Evolutionary conservation across 1,140 invertebrate species (phyloP), one percentile per base, ranked within the genome.

Genomic region (Cydia pomonella): DNA sequence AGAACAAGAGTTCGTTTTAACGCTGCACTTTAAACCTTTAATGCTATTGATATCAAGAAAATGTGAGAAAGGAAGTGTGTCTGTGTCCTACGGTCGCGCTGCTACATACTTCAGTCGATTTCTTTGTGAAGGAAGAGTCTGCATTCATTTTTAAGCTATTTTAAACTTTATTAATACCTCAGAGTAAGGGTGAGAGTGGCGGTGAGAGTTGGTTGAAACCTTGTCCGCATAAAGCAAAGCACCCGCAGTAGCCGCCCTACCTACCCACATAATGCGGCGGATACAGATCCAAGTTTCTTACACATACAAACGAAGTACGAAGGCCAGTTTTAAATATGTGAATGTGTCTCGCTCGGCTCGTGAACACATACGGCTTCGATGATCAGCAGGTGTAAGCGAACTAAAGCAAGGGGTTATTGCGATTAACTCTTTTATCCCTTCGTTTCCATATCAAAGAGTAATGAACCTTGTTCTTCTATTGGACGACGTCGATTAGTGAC

Each of bases 381-480:
- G 87, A 90, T 93, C 91, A 92, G 91, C 91, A 93, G 91, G 91
- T 93, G 90, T 84, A 90, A 91, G 91, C 87, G 86, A 90, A 88
- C 80, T 90, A 86, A 84, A 89, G 89, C 84, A 89, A 92, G 89
- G 91, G 91, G 91, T 89, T 91, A 91, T 92, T 90, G 89, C 90
- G 90, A 92, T 93, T 91, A 91, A 92, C 90, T 92, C 89, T 90
- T 93, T 93, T 93, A 92, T 93, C 91, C 90, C 90, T 91, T 92
- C 89, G 90, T 93, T 93, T 93, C 90, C 90, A 93, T 93, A 92
- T 92, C 88, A 92, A 92, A 91, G 91, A 93, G 90, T 93, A 93
- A 92, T 93, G 91, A 93, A 93, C 91, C 90, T 93, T 92, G 88
- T 91, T 92, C 83, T 84, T 87, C 86, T 91, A 91, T 87, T 89